These are phyloP conservation scores for Acromyrmex heyeri DNA, from an alignment of 1,140 invertebrate genomes.

Conservation along the genomic window DNA sequence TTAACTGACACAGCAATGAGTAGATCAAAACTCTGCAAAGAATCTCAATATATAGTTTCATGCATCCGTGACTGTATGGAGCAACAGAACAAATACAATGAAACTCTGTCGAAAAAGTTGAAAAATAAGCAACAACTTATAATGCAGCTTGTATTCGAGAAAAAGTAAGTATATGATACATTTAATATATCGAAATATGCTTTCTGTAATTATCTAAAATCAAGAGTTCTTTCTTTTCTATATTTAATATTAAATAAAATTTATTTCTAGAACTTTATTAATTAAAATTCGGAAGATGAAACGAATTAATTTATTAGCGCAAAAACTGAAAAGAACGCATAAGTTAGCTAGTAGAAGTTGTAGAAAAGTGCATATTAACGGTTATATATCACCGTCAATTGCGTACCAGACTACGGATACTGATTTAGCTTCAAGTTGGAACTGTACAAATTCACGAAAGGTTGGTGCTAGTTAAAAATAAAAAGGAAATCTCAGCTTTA, in stretches of 20 bases:
- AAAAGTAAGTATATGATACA: constrained; percentile 73
- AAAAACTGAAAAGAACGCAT: constrained; percentile 75
- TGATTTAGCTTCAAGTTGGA: constrained; percentile 36
- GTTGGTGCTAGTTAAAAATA: constrained; percentile 45
- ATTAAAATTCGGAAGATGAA: constrained; percentile 70
- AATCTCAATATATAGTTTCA: constrained; percentile 78
- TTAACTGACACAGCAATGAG: constrained; percentile 76
- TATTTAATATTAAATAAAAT: constrained; percentile 43
- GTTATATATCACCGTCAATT: constrained; percentile 46
- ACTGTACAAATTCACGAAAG: constrained; percentile 42
- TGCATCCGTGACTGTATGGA: constrained; percentile 81
- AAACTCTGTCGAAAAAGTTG: constrained; percentile 73
- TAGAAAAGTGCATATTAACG: constrained; percentile 59
- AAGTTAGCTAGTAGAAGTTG: constrained; percentile 52
- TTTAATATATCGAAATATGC: constrained; percentile 8
- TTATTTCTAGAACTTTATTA: constrained; percentile 73
- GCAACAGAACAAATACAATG: constrained; percentile 75
- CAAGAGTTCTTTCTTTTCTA: neutral
- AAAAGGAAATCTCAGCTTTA: neutral
- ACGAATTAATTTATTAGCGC: constrained; percentile 69
- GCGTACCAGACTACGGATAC: constrained; percentile 27
- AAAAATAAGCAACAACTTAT: constrained; percentile 79
- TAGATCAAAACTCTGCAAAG: constrained; percentile 79
- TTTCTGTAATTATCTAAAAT: constrained; percentile 1
- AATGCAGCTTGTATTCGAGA: constrained; percentile 74